Base-by-base conservation (phyloP, 1,140 invertebrate genomes). In the Mactra quadrangularis region DNA sequence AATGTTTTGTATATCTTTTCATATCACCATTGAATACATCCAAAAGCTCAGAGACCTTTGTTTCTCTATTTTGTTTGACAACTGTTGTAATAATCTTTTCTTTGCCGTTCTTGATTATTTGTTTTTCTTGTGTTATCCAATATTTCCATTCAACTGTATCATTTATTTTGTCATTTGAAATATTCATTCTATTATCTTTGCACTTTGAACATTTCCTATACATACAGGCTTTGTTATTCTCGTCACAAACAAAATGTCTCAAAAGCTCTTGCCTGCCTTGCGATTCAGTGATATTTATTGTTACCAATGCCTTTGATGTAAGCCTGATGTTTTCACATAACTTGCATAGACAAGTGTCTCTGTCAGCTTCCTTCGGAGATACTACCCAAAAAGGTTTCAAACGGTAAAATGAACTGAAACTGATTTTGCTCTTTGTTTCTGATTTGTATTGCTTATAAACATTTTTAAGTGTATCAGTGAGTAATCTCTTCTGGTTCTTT, bases 311-410 rank as follows among this genome's bases (percentile, higher is more conserved):
- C 17, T 29, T 55, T 22, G 29, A 3, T n/a, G n/a, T 72, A 7
- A 33, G 50, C 1, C 35, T 15, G 25, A 33, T 55, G 27, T 72
- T 72, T 11, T 72, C 70, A 35, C 70, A 72, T 7, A 38, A 4
- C 31, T 72, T 72, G 27, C 70, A 72, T 33, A 72, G 33, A 33
- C 70, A 72, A 31, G 70, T 72, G 31, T 72, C 35, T 38, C 70
- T 72, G 19, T 55, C 50, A 19, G 70, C n/a, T 17, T 55, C 50
- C 13, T 9, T 27, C 47, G 70, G 70, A 33, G 35, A 72, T 55
- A 72, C 29, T 13, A 55, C 70, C 70, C 52, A 72, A n/a, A 72
- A 72, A n/a, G 70, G 70, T 55, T 31, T 72, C 15, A 72, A 29
- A 19, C 29, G 29, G 31, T 1, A 6, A 38, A 72, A 72, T 3